Evolutionary conservation across 1,140 invertebrate species (phyloP), one percentile per base, ranked within the genome.

Genomic region (Diachasmimorpha longicaudata): DNA sequence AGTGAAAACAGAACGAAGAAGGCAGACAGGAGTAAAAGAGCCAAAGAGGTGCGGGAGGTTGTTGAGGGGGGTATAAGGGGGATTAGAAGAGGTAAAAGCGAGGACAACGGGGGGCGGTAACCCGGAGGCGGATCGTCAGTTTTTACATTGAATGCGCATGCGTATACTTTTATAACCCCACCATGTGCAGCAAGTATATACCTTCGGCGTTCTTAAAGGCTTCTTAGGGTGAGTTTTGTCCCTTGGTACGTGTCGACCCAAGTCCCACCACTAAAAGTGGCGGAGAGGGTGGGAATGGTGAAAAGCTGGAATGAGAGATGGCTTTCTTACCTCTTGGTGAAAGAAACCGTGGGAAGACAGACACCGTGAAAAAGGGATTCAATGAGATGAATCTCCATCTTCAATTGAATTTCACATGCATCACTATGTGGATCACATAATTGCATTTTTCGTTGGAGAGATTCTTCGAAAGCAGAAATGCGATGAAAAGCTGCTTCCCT

Each of bases 221-320:
- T 88, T 89, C 87, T 89, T 89, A 88, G 84, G 83, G 80, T 80
- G 82, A 88, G 83, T 88, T 88, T 87, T 89, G 86, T 88, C 84
- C 83, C 80, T 79, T 76, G 79, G 82, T 80, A 75, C 46, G 48
- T 75, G 67, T 75, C 46, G 31, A 70, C 63, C 46, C 66, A 23
- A 14, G 55, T 67, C 31, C 31, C 69, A 19, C 42, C 37, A 70
- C 37, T 25, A 21, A 70, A 25, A 46, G 69, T 46, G 42, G 42
- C 16, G 21, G 42, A 48, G 69, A 48, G 42, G 21, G 23, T 63
- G 31, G 31, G 31, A 31, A 31, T 31, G 31, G 31, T 31, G 31
- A 31, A 31, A 31, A 31, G 31, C 31, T 31, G 58, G 58, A 25
- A 31, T 63, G 58, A 63, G 72, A 37, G 55, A 58, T 67, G 72